A percentile compares a stretch with the other conserved stretches of the same genome.
phyloP scores from a whole-genome alignment of 1,140 invertebrate species.

The Trigoniulus corallinus region DNA sequence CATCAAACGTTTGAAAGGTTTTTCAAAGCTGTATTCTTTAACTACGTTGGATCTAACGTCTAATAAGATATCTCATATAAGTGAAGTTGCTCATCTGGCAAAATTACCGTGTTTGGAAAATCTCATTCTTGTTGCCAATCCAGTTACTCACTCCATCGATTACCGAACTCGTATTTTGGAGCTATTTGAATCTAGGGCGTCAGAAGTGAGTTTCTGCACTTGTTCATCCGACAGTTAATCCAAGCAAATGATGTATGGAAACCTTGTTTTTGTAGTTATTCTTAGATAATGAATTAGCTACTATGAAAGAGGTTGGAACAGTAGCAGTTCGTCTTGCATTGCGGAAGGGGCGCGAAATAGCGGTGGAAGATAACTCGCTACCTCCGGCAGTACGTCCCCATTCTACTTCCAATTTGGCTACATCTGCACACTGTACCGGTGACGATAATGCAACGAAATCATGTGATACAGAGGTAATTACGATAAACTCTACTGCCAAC shows the following conservation, averaged over 20 bases:
- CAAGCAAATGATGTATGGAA: too few relatives aligned
- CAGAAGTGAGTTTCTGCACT: slow-evolving; percentile 2
- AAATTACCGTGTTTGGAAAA: slow-evolving; percentile 70
- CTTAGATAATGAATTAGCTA: slow-evolving; percentile 20
- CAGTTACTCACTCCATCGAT: slow-evolving; percentile 66
- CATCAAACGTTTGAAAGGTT: slow-evolving; percentile 46
- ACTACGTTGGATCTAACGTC: slow-evolving; percentile 69
- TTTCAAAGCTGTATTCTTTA: slow-evolving; percentile 68
- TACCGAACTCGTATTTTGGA: slow-evolving; percentile 79
- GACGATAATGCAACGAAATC: too few relatives aligned
- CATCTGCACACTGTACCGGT: too few relatives aligned
- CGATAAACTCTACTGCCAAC: too few relatives aligned
- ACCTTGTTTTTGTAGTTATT: slow-evolving; percentile 17
- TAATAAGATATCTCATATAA: slow-evolving; percentile 61
- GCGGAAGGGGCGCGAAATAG: too few relatives aligned
- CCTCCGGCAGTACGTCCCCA: too few relatives aligned
- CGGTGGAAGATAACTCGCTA: too few relatives aligned
- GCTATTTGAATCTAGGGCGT: slow-evolving; percentile 47
- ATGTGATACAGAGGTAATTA: too few relatives aligned
- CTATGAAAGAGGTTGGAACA: slow-evolving; percentile 25
- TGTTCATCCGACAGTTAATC: not conserved
- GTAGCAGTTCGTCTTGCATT: slow-evolving; percentile 18
- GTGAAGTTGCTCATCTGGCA: slow-evolving; percentile 61
- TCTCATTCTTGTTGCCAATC: slow-evolving; percentile 70
- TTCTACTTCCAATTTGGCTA: too few relatives aligned